These are phyloP conservation scores for Lamellibrachia satsuma DNA, from an alignment of 2,888 invertebrate genomes.

Conservation along the genomic window DNA sequence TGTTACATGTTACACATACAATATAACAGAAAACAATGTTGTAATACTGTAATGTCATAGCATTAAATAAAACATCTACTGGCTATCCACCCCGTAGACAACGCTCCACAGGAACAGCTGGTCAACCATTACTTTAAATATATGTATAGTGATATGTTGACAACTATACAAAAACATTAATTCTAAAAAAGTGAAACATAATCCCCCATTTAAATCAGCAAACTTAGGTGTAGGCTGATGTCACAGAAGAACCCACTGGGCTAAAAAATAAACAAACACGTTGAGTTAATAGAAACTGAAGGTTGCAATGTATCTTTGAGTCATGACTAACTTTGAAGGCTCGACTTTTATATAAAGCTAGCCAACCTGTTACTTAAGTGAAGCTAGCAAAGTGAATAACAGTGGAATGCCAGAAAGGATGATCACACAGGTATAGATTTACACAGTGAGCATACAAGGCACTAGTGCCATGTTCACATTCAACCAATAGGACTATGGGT, in stretches of 20 bases:
- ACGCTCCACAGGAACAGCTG: neutral
- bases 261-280: neutral
- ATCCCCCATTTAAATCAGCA: neutral
- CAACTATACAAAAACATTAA: neutral
- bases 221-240: neutral
- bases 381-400: neutral
- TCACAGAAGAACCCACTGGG: neutral
- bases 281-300: neutral
- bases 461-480: neutral
- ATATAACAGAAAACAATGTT: neutral
- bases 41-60: neutral
- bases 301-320: neutral
- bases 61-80: neutral
- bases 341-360: neutral
- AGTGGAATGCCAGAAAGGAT: neutral
- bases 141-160: neutral
- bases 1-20: neutral
- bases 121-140: neutral
- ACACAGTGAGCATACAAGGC: neutral
- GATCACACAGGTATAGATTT: neutral
- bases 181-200: neutral
- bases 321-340: neutral
- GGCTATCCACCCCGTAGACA: neutral
- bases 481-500: neutral
- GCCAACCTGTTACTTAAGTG: neutral